Percentiles rank a stretch among this genome's conserved stretches.
Evolutionary conservation across 1,140 invertebrate species (phyloP).

Genomic region (Calephelis nemesis): DNA sequence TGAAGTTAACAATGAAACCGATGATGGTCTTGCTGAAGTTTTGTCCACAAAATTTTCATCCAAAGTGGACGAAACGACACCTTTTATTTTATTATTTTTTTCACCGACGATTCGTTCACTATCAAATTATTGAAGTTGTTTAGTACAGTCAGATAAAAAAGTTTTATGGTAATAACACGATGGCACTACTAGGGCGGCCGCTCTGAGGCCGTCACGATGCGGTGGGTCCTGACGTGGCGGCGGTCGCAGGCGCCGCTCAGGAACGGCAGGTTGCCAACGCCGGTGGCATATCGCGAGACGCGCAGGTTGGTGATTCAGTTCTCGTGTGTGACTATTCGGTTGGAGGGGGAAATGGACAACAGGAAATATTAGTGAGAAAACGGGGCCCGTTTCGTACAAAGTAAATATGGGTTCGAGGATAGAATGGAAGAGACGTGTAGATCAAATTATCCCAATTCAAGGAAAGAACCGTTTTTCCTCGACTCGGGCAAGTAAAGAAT

Average conservation of each 20-base stretch:
- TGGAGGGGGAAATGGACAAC: slow-evolving; percentile 32
- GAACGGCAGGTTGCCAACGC: slow-evolving; percentile 10
- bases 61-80: no score
- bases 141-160: no score
- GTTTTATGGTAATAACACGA: no score
- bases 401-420: background rate
- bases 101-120: no score
- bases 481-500: no score
- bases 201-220: slow-evolving; percentile 36
- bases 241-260: slow-evolving; percentile 23
- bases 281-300: slow-evolving; percentile 18
- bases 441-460: slow-evolving; percentile 39
- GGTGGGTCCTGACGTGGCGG: slow-evolving; percentile 27
- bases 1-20: no score
- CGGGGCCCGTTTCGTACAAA: slow-evolving; percentile 39
- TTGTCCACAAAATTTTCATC: no score
- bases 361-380: slow-evolving; percentile 26
- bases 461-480: no score
- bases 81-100: no score
- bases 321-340: slow-evolving; percentile 31
- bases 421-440: slow-evolving; percentile 32
- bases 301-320: slow-evolving; percentile 26
- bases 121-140: no score
- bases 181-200: slow-evolving; percentile 40
- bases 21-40: no score